phyloP scores from a whole-genome alignment of 1,140 invertebrate species.

The Cotesia vestalis region DNA sequence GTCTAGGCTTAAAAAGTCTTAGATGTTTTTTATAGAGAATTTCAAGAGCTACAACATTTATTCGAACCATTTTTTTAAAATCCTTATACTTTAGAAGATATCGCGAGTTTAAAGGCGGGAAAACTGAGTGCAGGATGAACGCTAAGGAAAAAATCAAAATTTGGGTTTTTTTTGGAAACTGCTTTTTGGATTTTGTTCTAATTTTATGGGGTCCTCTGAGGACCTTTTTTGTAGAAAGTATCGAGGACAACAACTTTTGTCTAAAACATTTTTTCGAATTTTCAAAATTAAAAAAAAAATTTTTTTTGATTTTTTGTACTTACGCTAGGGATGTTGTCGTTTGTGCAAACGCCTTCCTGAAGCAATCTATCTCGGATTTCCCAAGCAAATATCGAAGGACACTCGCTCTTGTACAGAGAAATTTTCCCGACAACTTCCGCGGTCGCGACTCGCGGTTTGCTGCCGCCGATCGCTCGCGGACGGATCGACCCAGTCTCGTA shows the following conservation, averaged over 20 bases:
- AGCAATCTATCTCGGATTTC: conserved; percentile 93
- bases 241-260: not conserved
- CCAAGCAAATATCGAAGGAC: conserved; percentile 96
- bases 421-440: conserved; percentile 92
- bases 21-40: too few species aligned
- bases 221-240: not conserved
- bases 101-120: too few species aligned
- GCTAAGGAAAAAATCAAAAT: too few species aligned
- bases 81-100: too few species aligned
- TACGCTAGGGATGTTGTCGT: conserved; percentile 98
- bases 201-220: too few species aligned
- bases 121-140: too few species aligned
- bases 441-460: conserved; percentile 89
- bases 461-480: conserved; percentile 91
- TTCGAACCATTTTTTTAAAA: too few species aligned
- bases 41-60: too few species aligned
- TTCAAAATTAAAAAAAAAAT: too few species aligned
- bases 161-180: too few species aligned
- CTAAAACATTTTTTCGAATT: not conserved
- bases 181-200: too few species aligned
- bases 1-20: too few species aligned
- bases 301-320: conserved; percentile 65
- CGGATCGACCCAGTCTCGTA: conserved; percentile 95
- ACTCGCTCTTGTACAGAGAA: conserved; percentile 91
- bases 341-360: conserved; percentile 93